These are phyloP conservation scores for Rattus norvegicus DNA, from an alignment of 2,113 vertebrate genomes.

Conservation along the genomic window GRCr8 NC_086034.1:48907001-48907500, in stretches of 20 bases:
- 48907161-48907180: conserved; percentile 37
- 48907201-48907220: conserved; percentile 75
- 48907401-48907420: conserved; percentile 66
- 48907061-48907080: neutral
- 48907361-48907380: conserved; percentile 42
- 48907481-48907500: conserved; percentile 86
- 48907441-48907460: conserved; percentile 66
- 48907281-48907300: conserved; percentile 60
- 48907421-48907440: neutral
- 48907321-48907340: conserved; percentile 69
- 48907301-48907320: conserved; percentile 72
- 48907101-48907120: neutral
- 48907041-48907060: neutral
- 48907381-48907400: conserved; percentile 50
- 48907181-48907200: conserved; percentile 48
- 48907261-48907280: conserved; percentile 50
- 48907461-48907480: conserved; percentile 85
- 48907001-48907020: neutral
- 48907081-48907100: conserved; percentile 3
- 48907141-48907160: neutral
- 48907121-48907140: conserved; percentile 7
- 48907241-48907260: conserved; percentile 68
- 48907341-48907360: conserved; percentile 81
- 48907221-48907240: conserved; percentile 68
- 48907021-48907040: neutral